Percentiles rank a stretch among this genome's conserved stretches.
Evolutionary conservation across 2,888 invertebrate species (phyloP).

Genomic region (Serripes groenlandicus): DNA sequence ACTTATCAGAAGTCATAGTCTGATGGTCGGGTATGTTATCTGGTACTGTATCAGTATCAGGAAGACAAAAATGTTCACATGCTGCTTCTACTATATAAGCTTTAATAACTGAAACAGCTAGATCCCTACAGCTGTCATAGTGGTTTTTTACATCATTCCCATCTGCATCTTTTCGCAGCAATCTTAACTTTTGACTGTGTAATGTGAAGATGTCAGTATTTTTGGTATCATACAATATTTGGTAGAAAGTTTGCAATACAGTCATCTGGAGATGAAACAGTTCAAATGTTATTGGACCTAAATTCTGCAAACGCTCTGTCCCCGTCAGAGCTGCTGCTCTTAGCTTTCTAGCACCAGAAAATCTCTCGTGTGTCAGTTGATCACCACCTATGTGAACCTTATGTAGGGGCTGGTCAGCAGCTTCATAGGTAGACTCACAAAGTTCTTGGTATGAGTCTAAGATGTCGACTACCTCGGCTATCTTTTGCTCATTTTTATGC

Average conservation of each 20-base stretch:
- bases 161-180: conserved; percentile 18
- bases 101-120: conserved; percentile 13
- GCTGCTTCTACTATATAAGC: conserved; percentile 18
- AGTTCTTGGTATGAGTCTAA: conserved; percentile 17
- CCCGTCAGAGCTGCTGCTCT: conserved; percentile 24
- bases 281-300: conserved; percentile 20
- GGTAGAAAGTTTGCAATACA: conserved; percentile 10
- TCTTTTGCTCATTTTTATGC: conserved; percentile 42
- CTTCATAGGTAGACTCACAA: background rate
- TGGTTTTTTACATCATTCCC: conserved; percentile 27
- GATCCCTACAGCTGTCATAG: conserved; percentile 27
- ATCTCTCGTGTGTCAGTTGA: conserved; percentile 21
- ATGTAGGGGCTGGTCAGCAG: background rate
- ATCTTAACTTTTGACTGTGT: conserved; percentile 6
- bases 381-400: conserved; percentile 36
- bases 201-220: conserved; percentile 17
- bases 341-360: conserved; percentile 20
- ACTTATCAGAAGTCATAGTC: background rate
- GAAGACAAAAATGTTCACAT: background rate
- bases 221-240: conserved; percentile 7
- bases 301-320: conserved; percentile 10
- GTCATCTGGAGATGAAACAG: conserved; percentile 26
- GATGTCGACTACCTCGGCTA: conserved; percentile 28
- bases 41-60: background rate
- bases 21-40: background rate